Conservation (phyloP, 2,113 vertebrate species). For the Sebastes schlegelii region DNA sequence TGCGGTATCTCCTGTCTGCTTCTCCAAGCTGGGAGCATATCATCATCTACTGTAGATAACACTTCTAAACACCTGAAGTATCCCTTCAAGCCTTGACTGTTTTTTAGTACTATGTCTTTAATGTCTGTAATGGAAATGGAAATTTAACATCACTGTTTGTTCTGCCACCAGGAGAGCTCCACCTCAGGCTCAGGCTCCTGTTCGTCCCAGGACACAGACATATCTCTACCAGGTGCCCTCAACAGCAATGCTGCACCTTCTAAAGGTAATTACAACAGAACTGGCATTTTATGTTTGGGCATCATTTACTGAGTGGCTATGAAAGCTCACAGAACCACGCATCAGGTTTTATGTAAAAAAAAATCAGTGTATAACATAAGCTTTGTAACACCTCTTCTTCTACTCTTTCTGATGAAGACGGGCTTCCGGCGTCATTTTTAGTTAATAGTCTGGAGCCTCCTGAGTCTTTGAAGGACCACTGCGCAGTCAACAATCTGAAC, state of each 20-base stretch:
- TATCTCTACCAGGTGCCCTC: slow-evolving; percentile 80
- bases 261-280: slow-evolving; percentile 57
- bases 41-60: no score
- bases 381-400: neutral
- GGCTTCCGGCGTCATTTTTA: slow-evolving; percentile 57
- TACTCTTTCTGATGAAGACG: slow-evolving; percentile 28
- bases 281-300: neutral
- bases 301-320: neutral
- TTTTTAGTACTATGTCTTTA: neutral
- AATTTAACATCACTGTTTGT: slow-evolving; percentile 10
- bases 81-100: neutral
- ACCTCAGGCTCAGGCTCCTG: slow-evolving; percentile 70
- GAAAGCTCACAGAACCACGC: neutral
- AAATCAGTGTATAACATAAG: neutral
- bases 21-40: no score
- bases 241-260: slow-evolving; percentile 56
- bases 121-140: neutral
- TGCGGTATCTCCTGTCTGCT: no score
- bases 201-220: slow-evolving; percentile 81
- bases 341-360: neutral
- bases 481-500: slow-evolving; percentile 72
- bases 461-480: slow-evolving; percentile 72
- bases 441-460: slow-evolving; percentile 64
- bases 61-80: no score
- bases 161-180: slow-evolving; percentile 70